Evolutionary conservation across 2,797 vertebrate species (phyloP).

Genomic region (Telmatherina bonti): DNA sequence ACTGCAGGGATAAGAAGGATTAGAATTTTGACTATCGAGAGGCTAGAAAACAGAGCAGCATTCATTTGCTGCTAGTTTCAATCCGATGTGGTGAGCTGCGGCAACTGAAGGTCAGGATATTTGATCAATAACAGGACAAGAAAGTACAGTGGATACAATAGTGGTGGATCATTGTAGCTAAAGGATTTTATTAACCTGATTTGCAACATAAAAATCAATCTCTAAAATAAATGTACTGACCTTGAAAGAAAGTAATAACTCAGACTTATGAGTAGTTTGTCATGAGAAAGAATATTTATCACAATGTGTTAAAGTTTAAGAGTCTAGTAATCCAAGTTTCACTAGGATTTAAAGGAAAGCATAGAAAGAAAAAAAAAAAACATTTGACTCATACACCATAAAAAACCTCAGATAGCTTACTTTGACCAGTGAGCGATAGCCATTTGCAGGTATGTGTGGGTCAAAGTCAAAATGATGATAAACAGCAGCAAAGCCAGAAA

Average conservation of each 20-base stretch:
- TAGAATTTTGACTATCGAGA: constrained; percentile 59
- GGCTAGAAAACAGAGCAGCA: constrained; percentile 48
- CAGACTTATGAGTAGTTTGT: constrained; percentile 45
- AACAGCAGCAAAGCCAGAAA: constrained; percentile 83
- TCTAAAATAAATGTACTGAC: constrained; percentile 66
- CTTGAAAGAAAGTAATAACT: constrained; percentile 67
- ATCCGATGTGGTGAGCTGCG: constrained; percentile 47
- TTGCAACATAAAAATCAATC: constrained; percentile 69
- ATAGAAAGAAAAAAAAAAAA: constrained; percentile 5
- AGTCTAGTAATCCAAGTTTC: constrained; percentile 30
- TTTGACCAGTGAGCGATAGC: constrained; percentile 93
- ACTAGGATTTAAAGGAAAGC: constrained; percentile 14
- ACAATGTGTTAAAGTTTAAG: constrained; percentile 12
- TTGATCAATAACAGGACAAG: constrained; percentile 67
- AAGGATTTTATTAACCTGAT: constrained; percentile 57
- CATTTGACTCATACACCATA: constrained; percentile 6
- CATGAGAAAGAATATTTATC: constrained; percentile 55
- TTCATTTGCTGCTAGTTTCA: constrained; percentile 52
- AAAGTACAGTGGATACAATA: constrained; percentile 60
- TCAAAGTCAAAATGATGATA: constrained; percentile 94
- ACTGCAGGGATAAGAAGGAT: constrained; percentile 57
- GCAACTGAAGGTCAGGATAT: constrained; percentile 58
- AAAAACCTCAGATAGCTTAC: constrained; percentile 59
- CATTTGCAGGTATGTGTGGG: constrained; percentile 90
- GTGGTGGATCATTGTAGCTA: constrained; percentile 30